Evolutionary conservation across 2,113 vertebrate species (phyloP).

Genomic region (Fukomys damarensis): DNA sequence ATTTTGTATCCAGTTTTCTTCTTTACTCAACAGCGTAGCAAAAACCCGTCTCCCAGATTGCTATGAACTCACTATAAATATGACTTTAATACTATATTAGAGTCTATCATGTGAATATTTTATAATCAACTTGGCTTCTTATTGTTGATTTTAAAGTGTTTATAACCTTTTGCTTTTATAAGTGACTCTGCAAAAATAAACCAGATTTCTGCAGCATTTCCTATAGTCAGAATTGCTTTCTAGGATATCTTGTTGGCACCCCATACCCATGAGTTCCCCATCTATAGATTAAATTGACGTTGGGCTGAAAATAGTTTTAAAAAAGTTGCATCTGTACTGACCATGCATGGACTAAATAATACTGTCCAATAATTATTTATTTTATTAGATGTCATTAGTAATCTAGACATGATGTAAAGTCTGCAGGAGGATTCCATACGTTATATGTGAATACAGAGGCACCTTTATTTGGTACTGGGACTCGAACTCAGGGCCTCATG

Average conservation of each 20-base stretch:
- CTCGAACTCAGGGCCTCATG: too few relatives aligned
- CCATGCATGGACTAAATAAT: neutral
- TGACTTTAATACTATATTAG: neutral
- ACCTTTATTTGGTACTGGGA: too few relatives aligned
- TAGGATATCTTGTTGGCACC: neutral
- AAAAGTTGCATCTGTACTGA: neutral
- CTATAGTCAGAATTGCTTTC: neutral
- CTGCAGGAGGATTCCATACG: neutral
- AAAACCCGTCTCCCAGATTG: accelerated
- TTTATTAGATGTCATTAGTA: neutral
- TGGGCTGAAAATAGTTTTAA: neutral
- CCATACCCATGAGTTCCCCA: accelerated
- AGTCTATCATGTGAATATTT: neutral
- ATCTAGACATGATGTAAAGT: neutral
- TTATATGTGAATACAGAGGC: neutral
- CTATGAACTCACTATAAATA: neutral
- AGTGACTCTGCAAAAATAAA: neutral
- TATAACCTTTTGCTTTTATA: neutral
- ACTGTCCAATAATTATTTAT: neutral
- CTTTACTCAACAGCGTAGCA: neutral
- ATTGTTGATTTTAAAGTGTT: neutral
- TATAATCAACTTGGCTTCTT: neutral
- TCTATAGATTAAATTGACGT: neutral
- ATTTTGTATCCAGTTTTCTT: neutral
- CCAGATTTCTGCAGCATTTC: neutral